Percentiles rank a stretch among this genome's conserved stretches.
Evolutionary conservation across 1,140 invertebrate genomes (phyloP).

Genomic region (Zeugodacus cucurbitae): DNA sequence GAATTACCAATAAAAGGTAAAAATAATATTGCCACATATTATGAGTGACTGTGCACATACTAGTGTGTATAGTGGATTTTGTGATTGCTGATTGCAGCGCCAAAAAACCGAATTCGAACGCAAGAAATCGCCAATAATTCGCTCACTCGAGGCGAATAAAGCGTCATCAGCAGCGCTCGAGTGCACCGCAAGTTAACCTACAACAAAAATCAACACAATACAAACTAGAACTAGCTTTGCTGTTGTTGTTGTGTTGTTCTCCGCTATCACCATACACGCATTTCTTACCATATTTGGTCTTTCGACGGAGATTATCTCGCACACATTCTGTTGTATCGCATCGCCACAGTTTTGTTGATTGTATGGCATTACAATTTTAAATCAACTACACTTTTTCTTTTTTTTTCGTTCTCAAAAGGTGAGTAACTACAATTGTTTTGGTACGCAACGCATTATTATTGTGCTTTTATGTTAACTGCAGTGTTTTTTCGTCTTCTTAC

Average conservation of each 20-base stretch:
- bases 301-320: neutral
- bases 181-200: neutral
- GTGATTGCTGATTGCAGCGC: neutral
- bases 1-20: neutral
- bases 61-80: neutral
- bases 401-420: neutral
- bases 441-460: neutral
- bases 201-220: neutral
- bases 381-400: neutral
- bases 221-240: neutral
- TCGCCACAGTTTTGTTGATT: slow-evolving; percentile 5
- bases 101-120: neutral
- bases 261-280: neutral
- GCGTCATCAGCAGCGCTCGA: no score
- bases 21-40: neutral
- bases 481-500: no score
- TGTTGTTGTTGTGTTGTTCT: neutral
- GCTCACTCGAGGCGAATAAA: neutral
- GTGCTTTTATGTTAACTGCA: neutral
- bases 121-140: neutral
- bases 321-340: neutral
- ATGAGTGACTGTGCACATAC: neutral
- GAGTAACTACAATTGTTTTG: neutral
- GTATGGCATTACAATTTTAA: slow-evolving; percentile 27
- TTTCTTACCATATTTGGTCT: slow-evolving; percentile 10